These are phyloP conservation scores for Dermolepida albohirtum DNA, from an alignment of 2,888 invertebrate genomes.

Conservation along the genomic window DNA sequence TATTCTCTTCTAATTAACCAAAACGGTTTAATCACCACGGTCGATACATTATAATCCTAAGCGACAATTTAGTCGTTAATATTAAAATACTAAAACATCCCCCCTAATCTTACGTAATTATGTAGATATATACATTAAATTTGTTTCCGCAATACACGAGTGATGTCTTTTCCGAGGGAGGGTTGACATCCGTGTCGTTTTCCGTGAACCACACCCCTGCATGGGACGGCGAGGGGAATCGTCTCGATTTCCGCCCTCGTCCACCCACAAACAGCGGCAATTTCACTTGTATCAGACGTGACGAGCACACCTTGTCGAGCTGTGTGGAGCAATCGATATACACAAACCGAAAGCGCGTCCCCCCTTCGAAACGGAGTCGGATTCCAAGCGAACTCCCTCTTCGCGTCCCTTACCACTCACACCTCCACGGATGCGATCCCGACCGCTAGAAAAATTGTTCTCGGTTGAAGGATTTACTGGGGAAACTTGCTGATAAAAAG, in stretches of 20 bases:
- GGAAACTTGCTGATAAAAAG: constrained; percentile 44
- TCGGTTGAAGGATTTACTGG: constrained; percentile 55
- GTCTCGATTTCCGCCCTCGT: constrained; percentile 50
- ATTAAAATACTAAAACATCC: constrained; percentile 21
- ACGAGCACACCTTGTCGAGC: constrained; percentile 65
- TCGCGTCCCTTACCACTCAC: constrained; percentile 39
- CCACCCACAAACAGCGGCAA: constrained; percentile 64
- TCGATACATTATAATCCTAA: background rate
- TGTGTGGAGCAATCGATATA: constrained; percentile 62
- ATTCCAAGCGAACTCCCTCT: constrained; percentile 33
- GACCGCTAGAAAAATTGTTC: constrained; percentile 59
- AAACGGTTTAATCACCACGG: background rate
- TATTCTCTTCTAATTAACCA: background rate
- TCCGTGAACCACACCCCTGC: constrained; percentile 32
- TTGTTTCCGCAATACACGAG: constrained; percentile 27
- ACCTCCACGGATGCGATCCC: constrained; percentile 56
- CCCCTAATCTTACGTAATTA: constrained; percentile 13
- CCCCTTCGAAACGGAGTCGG: constrained; percentile 35
- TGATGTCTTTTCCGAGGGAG: constrained; percentile 15
- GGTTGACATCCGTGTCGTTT: constrained; percentile 35
- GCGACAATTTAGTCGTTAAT: constrained; percentile 13
- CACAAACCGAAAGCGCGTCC: constrained; percentile 45
- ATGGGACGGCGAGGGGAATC: constrained; percentile 9
- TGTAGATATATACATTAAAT: constrained; percentile 36
- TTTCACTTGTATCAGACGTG: constrained; percentile 65